Conservation (phyloP, 2,888 invertebrate species). For the Megastigmus dorsalis region DNA sequence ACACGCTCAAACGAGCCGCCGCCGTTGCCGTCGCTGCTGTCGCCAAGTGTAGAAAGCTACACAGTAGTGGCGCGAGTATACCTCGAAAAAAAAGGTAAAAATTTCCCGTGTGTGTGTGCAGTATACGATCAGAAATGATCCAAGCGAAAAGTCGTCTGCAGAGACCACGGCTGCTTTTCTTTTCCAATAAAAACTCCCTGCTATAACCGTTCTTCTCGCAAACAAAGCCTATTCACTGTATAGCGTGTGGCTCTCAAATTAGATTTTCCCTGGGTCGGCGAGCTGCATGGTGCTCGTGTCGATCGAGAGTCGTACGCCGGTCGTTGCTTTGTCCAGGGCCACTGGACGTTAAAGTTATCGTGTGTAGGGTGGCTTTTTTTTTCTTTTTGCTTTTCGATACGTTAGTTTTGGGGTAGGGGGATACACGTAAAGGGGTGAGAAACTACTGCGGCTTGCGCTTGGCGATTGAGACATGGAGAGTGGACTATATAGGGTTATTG, state of each 20-base stretch:
- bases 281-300: neutral
- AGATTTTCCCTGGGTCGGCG: conserved; percentile 32
- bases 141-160: neutral
- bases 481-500: too few relatives aligned
- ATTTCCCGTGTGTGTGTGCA: too few relatives aligned
- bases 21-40: neutral
- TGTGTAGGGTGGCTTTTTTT: too few relatives aligned
- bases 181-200: conserved; percentile 12
- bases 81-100: conserved; percentile 6
- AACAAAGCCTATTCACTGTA: conserved; percentile 10
- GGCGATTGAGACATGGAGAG: too few relatives aligned
- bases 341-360: too few relatives aligned
- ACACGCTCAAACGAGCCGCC: conserved; percentile 6
- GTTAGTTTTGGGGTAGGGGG: too few relatives aligned
- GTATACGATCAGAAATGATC: too few relatives aligned
- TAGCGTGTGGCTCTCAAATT: conserved; percentile 29
- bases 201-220: neutral
- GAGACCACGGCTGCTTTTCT: neutral
- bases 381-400: neutral
- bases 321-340: neutral
- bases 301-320: conserved; percentile 8
- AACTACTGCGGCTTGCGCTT: too few relatives aligned
- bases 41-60: neutral
- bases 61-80: too few relatives aligned
- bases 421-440: too few relatives aligned